Evolutionary conservation across 2,113 vertebrate species (phyloP).

Genomic region (Tinamus guttatus): DNA sequence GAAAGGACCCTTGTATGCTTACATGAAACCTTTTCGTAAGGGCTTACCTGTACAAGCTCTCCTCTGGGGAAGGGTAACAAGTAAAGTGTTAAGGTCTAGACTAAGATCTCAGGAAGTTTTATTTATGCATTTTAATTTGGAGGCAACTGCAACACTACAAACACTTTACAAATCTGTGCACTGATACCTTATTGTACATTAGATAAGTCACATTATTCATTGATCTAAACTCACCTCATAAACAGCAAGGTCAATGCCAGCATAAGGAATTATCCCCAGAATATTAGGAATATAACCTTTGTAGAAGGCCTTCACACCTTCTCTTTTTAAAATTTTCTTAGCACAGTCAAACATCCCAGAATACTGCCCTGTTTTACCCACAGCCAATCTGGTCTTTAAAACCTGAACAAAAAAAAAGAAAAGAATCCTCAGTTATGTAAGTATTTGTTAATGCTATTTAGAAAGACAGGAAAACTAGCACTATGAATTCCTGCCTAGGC

Average conservation of each 20-base stretch:
- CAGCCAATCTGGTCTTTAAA: conserved; percentile 92
- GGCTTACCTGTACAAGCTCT: background rate
- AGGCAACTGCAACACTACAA: background rate
- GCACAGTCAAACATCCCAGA: conserved; percentile 91
- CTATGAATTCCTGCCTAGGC: background rate
- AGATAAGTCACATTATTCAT: background rate
- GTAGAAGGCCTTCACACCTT: conserved; percentile 91
- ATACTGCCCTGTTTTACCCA: conserved; percentile 94
- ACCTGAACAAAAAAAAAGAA: conserved; percentile 78
- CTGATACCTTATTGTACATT: background rate
- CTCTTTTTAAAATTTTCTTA: conserved; percentile 89
- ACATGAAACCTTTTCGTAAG: background rate
- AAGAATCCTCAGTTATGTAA: background rate
- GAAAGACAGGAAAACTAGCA: background rate
- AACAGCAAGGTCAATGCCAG: conserved; percentile 93
- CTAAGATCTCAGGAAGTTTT: background rate
- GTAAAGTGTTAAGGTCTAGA: background rate
- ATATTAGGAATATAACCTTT: conserved; percentile 95
- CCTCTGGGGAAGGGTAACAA: background rate
- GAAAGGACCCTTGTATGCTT: background rate
- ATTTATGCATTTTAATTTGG: background rate
- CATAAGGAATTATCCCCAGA: conserved; percentile 94
- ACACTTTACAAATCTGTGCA: background rate
- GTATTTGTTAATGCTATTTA: background rate
- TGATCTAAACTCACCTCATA: conserved; percentile 88